Base-by-base conservation (phyloP, 2,113 vertebrate species). In the Saccopteryx leptura region DNA sequence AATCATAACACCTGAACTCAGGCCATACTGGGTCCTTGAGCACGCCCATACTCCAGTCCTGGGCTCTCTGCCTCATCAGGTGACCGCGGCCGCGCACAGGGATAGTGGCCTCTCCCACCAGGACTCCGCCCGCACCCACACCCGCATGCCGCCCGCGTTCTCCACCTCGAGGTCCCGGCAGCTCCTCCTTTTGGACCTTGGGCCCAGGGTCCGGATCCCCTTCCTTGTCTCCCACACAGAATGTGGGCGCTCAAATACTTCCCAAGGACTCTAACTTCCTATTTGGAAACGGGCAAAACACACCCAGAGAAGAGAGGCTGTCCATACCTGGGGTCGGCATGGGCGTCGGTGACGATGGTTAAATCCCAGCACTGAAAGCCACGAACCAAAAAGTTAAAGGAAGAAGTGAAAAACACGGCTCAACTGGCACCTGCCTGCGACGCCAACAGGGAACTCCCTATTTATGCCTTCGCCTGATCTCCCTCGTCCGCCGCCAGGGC, bases 81-180 rank as follows among this genome's bases (percentile, higher is more conserved):
- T 58, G 66, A 33, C 72, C 1, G 2, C 23, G 11, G n/a, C 26
- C 39, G 18, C 46, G 17, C 60, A 18, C 0, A 0, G 0, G 14
- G 15, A 15, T 61, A 23, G 28, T 4, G 21, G 5, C 65, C 50
- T 63, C 52, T 79, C 33, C n/a, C 0, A 1, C 52, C 2, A 0
- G 2, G 5, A 5, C 23, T 7, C 6, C 1, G 14, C 7, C 52
- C 2, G 5, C 6, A 0, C 26, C 81, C 69, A n/a, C 19, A 6
- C 39, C 2, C 14, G 50, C 48, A 60, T 2, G 17, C n/a, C 26
- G 0, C 5, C 4, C 3, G 9, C 0, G 0, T 50, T 68, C 39
- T 58, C 50, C 52, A 12, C 65, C 10, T n/a, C 0, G 9, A 48
- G 14, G 9, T 46, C 24, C 94, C 14, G 7, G 46, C 61, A 26